Conservation (phyloP, 2,797 vertebrate species). For the Enteromius viviparus region DNA sequence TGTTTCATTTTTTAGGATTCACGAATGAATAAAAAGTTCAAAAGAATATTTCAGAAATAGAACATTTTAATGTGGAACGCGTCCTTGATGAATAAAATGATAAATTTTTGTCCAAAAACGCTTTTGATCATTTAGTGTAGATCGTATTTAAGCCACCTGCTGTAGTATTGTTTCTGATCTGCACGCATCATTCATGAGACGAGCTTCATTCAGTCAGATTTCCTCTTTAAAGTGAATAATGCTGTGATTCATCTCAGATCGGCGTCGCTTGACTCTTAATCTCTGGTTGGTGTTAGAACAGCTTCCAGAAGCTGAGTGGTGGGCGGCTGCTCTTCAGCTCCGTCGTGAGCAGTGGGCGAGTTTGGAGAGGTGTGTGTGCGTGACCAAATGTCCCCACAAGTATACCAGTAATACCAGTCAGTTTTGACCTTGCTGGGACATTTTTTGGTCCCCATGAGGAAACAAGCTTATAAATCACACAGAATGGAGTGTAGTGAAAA, state of each 20-base stretch:
- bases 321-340: not conserved
- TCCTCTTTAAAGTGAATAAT: not conserved
- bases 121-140: not conserved
- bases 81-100: not conserved
- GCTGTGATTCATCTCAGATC: conserved; percentile 10
- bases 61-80: not conserved
- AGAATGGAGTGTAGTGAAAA: no score
- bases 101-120: not conserved
- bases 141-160: not conserved
- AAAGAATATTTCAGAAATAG: no score
- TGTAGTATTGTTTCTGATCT: not conserved
- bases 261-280: not conserved
- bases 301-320: not conserved
- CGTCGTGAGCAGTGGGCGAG: not conserved
- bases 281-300: not conserved
- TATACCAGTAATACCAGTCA: no score
- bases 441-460: no score
- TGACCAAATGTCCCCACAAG: not conserved
- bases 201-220: not conserved
- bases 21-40: no score
- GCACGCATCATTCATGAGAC: not conserved
- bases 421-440: no score
- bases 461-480: no score
- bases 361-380: conserved; percentile 3
- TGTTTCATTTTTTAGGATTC: not conserved